Evolutionary conservation across 2,113 vertebrate genomes (phyloP).

Genomic region (Brienomyrus brachyistius): DNA sequence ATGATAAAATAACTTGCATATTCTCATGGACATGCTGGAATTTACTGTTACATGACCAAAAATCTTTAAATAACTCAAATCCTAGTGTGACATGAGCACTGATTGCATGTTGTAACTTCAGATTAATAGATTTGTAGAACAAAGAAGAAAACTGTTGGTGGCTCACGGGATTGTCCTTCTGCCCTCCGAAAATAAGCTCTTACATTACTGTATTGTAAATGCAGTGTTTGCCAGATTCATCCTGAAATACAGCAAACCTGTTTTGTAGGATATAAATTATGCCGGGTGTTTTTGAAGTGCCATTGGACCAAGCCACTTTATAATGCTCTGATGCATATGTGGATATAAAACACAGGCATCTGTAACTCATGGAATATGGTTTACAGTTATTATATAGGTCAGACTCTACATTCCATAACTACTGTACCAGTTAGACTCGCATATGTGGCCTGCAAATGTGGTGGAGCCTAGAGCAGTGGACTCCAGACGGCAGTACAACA

Average conservation of each 20-base stretch:
- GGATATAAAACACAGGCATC: constrained; percentile 5
- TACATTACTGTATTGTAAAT: background rate
- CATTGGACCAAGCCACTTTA: background rate
- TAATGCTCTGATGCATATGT: background rate
- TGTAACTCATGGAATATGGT: constrained; percentile 11
- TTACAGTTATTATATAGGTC: constrained; percentile 9
- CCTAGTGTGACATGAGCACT: background rate
- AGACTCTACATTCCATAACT: constrained; percentile 3
- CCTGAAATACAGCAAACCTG: background rate
- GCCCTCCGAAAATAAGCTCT: background rate
- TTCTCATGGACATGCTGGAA: background rate
- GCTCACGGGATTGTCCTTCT: background rate
- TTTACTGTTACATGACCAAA: background rate
- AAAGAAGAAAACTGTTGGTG: background rate
- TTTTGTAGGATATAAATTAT: background rate
- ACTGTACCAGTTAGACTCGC: constrained; percentile 2
- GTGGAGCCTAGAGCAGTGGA: background rate
- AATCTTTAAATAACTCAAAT: background rate
- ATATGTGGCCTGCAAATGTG: background rate
- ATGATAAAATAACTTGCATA: background rate
- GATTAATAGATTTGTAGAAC: background rate
- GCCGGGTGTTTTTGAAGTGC: background rate
- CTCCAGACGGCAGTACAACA: background rate
- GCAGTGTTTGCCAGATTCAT: background rate
- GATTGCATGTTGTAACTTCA: background rate